These are phyloP conservation scores for Linhomoeus sp. DNA, from an alignment of 2,888 invertebrate genomes.

Conservation along the genomic window DNA sequence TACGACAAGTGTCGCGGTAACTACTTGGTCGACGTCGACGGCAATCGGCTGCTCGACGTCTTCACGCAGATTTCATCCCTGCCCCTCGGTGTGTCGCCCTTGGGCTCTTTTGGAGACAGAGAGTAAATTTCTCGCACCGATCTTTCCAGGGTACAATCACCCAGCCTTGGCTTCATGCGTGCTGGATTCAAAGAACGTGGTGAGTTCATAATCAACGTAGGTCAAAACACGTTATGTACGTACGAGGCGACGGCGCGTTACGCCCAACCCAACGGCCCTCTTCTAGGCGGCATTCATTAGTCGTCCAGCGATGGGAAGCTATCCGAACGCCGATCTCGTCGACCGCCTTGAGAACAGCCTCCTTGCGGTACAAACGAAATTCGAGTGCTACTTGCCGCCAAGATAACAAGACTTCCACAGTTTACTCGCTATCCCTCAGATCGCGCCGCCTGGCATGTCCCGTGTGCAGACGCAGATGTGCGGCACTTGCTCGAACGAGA, in stretches of 20 bases:
- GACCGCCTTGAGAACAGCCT: slow-evolving; percentile 50
- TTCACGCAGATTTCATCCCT: slow-evolving; percentile 55
- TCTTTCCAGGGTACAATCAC: slow-evolving; percentile 62
- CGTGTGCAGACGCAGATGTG: slow-evolving; percentile 88
- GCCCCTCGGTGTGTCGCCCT: slow-evolving; percentile 29
- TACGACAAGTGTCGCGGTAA: slow-evolving; percentile 72
- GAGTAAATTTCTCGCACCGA: neutral
- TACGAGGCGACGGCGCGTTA: no score
- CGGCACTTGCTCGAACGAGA: slow-evolving; percentile 89
- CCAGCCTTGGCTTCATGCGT: slow-evolving; percentile 57
- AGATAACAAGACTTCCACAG: neutral
- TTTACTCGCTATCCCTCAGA: slow-evolving; percentile 30
- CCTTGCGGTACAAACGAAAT: slow-evolving; percentile 35
- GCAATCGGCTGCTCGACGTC: slow-evolving; percentile 64
- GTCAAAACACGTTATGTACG: no score
- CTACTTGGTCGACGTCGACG: slow-evolving; percentile 83
- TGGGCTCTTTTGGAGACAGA: neutral
- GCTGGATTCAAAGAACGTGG: no score
- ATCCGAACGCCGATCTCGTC: slow-evolving; percentile 73
- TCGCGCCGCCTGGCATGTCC: slow-evolving; percentile 56
- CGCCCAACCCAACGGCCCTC: no score
- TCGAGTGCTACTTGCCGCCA: neutral
- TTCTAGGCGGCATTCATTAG: slow-evolving; percentile 57
- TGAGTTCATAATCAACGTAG: no score
- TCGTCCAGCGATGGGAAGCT: slow-evolving; percentile 83